Conservation (phyloP, 2,888 invertebrate species). For the Hipparchia semele region DNA sequence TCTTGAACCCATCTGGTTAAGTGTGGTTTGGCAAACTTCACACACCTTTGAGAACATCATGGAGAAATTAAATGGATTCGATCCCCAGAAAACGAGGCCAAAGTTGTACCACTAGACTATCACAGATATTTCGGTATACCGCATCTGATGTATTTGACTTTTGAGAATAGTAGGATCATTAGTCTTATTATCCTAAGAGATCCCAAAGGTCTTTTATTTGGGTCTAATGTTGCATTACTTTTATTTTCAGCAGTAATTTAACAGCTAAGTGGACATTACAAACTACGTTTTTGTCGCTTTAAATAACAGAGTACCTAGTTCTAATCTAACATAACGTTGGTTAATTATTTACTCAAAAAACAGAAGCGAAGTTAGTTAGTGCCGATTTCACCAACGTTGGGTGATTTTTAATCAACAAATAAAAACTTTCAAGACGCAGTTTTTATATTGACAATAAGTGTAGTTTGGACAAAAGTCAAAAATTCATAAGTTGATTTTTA, state of each 20-base stretch:
- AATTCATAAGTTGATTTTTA: neutral
- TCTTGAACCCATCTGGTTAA: no score
- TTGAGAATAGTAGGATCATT: neutral
- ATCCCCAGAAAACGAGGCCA: no score
- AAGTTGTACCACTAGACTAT: no score
- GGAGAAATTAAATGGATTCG: no score
- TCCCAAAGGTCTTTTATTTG: conserved; percentile 23
- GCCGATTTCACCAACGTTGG: no score
- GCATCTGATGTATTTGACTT: conserved; percentile 2
- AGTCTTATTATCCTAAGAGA: conserved; percentile 12
- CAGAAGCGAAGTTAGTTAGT: no score
- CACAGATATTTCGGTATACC: neutral
- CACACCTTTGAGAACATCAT: no score
- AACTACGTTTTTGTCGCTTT: conserved; percentile 19
- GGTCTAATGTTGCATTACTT: conserved; percentile 20
- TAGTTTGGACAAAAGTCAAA: neutral
- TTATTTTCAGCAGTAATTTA: conserved; percentile 16
- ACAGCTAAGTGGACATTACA: conserved; percentile 14
- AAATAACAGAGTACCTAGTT: neutral
- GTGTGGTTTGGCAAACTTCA: no score
- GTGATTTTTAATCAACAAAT: no score
- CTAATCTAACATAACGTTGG: neutral
- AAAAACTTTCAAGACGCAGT: no score
- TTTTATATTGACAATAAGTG: neutral
- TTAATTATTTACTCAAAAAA: no score